Base-by-base conservation (phyloP, 2,797 vertebrate genomes). In the Hydrophis major region DNA sequence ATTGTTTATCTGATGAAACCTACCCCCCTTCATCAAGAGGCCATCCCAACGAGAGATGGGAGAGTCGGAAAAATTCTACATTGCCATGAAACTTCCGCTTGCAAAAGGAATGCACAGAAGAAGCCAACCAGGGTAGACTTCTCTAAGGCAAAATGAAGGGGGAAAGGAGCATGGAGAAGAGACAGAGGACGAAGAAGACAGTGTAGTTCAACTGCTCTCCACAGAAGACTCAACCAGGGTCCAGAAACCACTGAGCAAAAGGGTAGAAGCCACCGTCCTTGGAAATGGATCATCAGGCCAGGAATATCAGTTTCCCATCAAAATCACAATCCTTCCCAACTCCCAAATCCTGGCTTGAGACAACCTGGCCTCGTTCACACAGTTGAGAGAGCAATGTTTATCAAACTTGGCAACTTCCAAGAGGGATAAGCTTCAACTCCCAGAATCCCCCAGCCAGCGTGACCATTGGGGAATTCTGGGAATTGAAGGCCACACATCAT, bases 401-500 rank as follows among this genome's bases (percentile, higher is more conserved):
- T 37, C 32, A 74, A 74, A 18, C 6, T 20, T 74, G 69, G 6
- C 6, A 20, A 10, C 69, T 74, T 37, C 13, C 16, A 37, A 74
- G 69, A 37, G 6, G 6, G 14, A 37, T 10, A 20, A 16, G 11
- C 63, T 16, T 69, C 28, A 32, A 16, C 66, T 74, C n/a, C 66
- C 66, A 37, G 66, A 69, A 69, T 32, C 18, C 66, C n/a, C n/a
- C n/a, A 74, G n/a, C n/a, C n/a, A 18, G 14, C 6, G 4, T 10
- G 47, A 5, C 25, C 27, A 53, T 53, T 86, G 47, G 47, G 47
- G 27, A n/a, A n/a, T 66, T n/a, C 63, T n/a, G 22, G 8, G 22
- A 10, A 11, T 3, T 8, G 22, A 61, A 61, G 22, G 59, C 22
- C 7, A 1, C 2, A 10, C 7, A 1, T 10, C 22, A 0, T 60